Evolutionary conservation across 2,113 vertebrate species (phyloP).

Genomic region (Tringa solitaria): DNA sequence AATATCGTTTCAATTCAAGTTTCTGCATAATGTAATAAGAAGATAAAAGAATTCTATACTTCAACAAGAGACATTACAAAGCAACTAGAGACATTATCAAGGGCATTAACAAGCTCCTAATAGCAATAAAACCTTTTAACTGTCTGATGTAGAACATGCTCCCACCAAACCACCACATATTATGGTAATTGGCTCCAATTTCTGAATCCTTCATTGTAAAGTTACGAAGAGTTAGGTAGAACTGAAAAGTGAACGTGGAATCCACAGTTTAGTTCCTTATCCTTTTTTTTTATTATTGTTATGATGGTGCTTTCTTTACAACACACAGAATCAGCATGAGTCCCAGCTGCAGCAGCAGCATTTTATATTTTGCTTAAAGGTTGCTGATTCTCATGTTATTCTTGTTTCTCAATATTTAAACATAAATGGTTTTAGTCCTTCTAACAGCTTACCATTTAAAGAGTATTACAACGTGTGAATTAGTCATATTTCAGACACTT

Average conservation of each 20-base stretch:
- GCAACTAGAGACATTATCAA: conserved; percentile 84
- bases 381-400: not conserved
- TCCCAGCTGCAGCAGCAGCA: not conserved
- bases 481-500: not conserved
- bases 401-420: conserved; percentile 38
- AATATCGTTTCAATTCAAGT: conserved; percentile 85
- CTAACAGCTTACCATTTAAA: conserved; percentile 8
- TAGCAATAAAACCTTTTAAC: conserved; percentile 87
- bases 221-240: conserved; percentile 72
- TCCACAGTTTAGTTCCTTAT: conserved; percentile 26
- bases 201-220: conserved; percentile 75
- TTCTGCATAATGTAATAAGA: conserved; percentile 88
- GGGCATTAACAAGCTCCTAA: conserved; percentile 84
- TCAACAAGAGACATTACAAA: conserved; percentile 86
- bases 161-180: conserved; percentile 80
- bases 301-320: not conserved
- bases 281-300: not conserved
- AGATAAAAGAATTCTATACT: conserved; percentile 87
- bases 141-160: conserved; percentile 81
- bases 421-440: not conserved
- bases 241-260: conserved; percentile 64
- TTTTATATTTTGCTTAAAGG: not conserved
- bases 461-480: not conserved
- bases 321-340: not conserved
- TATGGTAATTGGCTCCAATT: conserved; percentile 82